Evolutionary conservation across 2,888 invertebrate species (phyloP).

Genomic region (Athrips mouffetella): DNA sequence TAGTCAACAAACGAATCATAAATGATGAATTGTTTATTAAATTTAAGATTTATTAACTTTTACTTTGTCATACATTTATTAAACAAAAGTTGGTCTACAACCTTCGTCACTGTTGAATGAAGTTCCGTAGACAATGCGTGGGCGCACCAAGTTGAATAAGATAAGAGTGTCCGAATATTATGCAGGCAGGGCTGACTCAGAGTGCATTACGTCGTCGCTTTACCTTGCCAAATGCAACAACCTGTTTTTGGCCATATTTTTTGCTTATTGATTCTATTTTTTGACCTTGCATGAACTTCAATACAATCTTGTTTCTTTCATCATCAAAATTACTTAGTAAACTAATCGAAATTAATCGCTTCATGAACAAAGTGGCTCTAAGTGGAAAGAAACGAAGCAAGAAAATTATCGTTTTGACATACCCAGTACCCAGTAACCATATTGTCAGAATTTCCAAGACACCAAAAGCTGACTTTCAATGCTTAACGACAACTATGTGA

Average conservation of each 20-base stretch:
- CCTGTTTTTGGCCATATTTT: conserved; percentile 8
- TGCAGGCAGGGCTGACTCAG: conserved; percentile 35
- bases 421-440: too few species aligned
- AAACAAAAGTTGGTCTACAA: conserved; percentile 12
- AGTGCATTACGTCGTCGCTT: conserved; percentile 27
- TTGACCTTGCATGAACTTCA: background rate
- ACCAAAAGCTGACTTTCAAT: too few species aligned
- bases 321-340: background rate
- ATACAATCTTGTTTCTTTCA: too few species aligned
- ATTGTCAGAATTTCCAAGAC: too few species aligned
- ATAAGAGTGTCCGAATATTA: conserved; percentile 15
- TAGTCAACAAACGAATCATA: background rate
- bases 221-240: conserved; percentile 29
- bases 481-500: too few species aligned
- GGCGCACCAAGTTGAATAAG: conserved; percentile 3
- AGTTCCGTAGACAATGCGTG: conserved; percentile 14
- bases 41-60: too few species aligned
- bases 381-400: too few species aligned
- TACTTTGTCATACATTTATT: too few species aligned
- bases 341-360: too few species aligned
- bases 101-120: conserved; percentile 13
- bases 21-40: conserved; percentile 6
- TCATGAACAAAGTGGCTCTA: too few species aligned
- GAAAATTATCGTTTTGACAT: too few species aligned
- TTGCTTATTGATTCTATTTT: background rate